Percentiles rank a stretch among this genome's conserved stretches.
Conservation (phyloP, 2,113 vertebrate species). For the Eulemur macaco region DNA sequence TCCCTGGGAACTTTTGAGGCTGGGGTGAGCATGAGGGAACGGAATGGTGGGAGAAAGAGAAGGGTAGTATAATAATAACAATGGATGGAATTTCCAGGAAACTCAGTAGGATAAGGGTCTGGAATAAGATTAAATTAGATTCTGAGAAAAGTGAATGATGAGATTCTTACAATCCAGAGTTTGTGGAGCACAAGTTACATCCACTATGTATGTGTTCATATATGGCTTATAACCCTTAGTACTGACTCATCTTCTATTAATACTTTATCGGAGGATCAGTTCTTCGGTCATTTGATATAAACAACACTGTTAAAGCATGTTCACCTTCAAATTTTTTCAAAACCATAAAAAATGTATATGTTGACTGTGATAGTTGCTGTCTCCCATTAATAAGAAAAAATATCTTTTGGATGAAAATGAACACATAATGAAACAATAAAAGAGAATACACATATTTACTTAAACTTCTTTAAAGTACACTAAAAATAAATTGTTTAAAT, state of each 20-base stretch:
- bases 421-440: neutral
- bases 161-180: neutral
- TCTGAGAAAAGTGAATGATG: neutral
- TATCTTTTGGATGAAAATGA: neutral
- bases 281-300: slow-evolving; percentile 22
- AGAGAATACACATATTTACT: neutral
- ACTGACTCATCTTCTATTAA: neutral
- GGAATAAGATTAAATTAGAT: neutral
- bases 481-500: neutral
- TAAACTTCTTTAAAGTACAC: neutral
- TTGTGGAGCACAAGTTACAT: neutral
- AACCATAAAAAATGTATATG: neutral
- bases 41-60: neutral
- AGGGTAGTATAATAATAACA: neutral
- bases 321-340: neutral
- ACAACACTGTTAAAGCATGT: neutral
- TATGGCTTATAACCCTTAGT: too few species aligned
- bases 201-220: neutral
- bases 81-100: neutral
- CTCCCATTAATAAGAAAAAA: neutral
- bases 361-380: neutral
- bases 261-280: neutral
- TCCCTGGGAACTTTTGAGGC: neutral
- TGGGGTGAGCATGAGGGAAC: neutral
- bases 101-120: neutral